These are phyloP conservation scores for Limnephilus rhombicus DNA, from an alignment of 2,888 invertebrate species.

Conservation along the genomic window DNA sequence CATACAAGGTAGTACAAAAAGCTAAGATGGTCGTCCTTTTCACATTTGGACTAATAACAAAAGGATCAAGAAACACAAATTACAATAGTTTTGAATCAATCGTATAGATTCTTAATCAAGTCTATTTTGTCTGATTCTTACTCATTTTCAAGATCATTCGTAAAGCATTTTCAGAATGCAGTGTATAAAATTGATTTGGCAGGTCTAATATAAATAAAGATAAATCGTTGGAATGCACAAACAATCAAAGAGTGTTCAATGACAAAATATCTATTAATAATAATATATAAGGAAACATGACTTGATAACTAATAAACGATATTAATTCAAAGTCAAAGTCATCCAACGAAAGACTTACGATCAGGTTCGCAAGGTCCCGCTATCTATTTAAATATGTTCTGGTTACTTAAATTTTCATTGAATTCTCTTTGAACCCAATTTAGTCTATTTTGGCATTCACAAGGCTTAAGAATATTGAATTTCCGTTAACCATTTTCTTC, in stretches of 20 bases:
- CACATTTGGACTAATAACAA: not conserved
- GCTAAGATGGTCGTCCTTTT: too few relatives aligned
- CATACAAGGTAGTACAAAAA: too few relatives aligned
- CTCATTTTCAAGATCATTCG: too few relatives aligned
- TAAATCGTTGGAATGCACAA: too few relatives aligned
- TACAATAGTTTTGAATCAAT: too few relatives aligned
- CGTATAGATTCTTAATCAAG: too few relatives aligned
- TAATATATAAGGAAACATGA: not conserved
- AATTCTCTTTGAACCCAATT: constrained; percentile 1
- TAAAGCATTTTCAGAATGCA: too few relatives aligned
- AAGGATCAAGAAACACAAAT: not conserved
- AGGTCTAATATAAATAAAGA: too few relatives aligned
- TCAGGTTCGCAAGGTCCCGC: not conserved
- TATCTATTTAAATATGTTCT: not conserved
- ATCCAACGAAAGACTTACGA: not conserved
- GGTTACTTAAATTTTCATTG: not conserved
- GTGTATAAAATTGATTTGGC: too few relatives aligned
- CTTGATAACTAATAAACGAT: not conserved
- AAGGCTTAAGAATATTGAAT: not conserved
- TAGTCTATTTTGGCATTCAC: not conserved
- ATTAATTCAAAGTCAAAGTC: not conserved
- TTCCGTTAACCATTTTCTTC: not conserved
- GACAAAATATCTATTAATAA: not conserved
- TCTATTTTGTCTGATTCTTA: too few relatives aligned
- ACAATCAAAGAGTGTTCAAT: too few relatives aligned